phyloP scores from a whole-genome alignment of 2,113 vertebrate species.

The zebrafish (Danio rerio) region GRCz12tu NC_133189.1:47401501-47402000 shows the following conservation, averaged over 20 bases:
- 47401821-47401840: constrained; percentile 32
- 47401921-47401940: constrained; percentile 51
- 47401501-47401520: not conserved
- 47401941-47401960: constrained; percentile 60
- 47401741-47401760: constrained; percentile 60
- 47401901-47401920: constrained; percentile 50
- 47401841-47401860: constrained; percentile 53
- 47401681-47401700: constrained; percentile 27
- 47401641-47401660: constrained; percentile 35
- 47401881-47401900: constrained; percentile 58
- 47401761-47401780: constrained; percentile 49
- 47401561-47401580: constrained; percentile 17
- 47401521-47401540: not conserved
- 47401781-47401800: constrained; percentile 60
- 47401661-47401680: constrained; percentile 31
- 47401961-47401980: constrained; percentile 57
- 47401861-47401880: constrained; percentile 62
- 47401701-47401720: constrained; percentile 35
- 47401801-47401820: constrained; percentile 33
- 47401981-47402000: constrained; percentile 56
- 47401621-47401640: constrained; percentile 14
- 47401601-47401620: constrained; percentile 27
- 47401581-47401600: constrained; percentile 15
- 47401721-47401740: constrained; percentile 55
- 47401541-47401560: not conserved